phyloP scores from a whole-genome alignment of 2,113 vertebrate species.

The Irena cyanogastra region DNA sequence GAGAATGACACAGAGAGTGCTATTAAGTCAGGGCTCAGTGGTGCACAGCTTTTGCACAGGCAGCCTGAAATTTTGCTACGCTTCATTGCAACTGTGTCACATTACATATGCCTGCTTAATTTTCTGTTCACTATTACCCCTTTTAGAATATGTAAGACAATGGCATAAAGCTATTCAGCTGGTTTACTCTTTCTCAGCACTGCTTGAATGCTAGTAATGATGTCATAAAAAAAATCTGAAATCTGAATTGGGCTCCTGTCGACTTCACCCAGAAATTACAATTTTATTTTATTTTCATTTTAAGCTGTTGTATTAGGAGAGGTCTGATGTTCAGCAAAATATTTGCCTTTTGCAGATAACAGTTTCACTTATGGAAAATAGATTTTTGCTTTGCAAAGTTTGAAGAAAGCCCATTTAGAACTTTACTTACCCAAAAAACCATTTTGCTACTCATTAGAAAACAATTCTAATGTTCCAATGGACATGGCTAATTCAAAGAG shows the following conservation, averaged over 20 bases:
- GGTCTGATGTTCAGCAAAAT: neutral
- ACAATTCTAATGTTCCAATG: neutral
- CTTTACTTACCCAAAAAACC: neutral
- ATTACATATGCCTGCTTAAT: constrained; percentile 8
- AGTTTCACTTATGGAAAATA: neutral
- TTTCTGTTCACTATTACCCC: constrained; percentile 18
- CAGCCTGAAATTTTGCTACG: neutral
- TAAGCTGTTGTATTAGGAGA: neutral
- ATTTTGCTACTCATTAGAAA: neutral
- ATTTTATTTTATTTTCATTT: neutral
- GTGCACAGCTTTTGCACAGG: neutral
- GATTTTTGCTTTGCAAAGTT: neutral
- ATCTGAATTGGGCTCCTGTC: neutral
- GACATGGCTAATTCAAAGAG: constrained; percentile 1
- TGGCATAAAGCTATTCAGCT: neutral
- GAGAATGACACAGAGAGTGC: neutral
- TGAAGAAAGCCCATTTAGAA: constrained; percentile 11
- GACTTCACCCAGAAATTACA: neutral
- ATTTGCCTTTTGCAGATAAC: neutral
- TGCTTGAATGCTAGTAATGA: neutral
- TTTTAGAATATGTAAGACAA: neutral
- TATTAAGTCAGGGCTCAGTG: neutral
- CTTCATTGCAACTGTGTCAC: neutral
- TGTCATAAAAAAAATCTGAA: neutral
- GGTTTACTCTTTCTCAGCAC: neutral